A percentile compares a stretch with the other conserved stretches of the same genome.
These are phyloP conservation scores for Aegithalos caudatus DNA, from an alignment of 2,113 vertebrate species.

Conservation along the genomic window DNA sequence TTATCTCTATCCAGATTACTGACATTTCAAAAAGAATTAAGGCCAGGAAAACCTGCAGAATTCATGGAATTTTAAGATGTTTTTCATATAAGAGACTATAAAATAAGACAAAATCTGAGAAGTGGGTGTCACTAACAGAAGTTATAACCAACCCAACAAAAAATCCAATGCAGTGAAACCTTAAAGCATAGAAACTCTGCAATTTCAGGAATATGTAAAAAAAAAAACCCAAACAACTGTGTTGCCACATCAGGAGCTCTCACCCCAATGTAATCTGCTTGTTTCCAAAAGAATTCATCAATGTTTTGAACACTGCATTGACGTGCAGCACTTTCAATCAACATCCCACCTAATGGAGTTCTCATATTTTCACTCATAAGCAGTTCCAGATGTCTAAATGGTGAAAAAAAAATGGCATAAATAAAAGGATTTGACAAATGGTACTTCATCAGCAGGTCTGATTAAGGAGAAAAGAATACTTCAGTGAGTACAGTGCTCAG, in stretches of 20 bases:
- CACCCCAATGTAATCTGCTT: not conserved
- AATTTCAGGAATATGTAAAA: not conserved
- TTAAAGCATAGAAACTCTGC: rapidly evolving
- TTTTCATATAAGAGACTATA: not conserved
- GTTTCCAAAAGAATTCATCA: not conserved
- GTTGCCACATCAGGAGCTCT: not conserved
- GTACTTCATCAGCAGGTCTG: not conserved
- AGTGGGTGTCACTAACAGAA: not conserved
- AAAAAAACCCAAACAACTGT: not conserved
- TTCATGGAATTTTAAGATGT: not conserved
- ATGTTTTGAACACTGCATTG: not conserved
- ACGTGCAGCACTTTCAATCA: not conserved
- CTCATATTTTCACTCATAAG: not conserved
- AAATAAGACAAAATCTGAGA: not conserved
- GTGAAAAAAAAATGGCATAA: not conserved
- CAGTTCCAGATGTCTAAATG: not conserved
- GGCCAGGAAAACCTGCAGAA: not conserved
- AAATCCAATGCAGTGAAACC: not conserved
- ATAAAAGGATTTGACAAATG: not conserved
- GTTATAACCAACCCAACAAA: not conserved
- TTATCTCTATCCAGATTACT: not conserved
- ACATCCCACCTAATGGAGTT: not conserved
- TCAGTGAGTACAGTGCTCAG: not conserved
- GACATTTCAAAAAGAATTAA: not conserved
- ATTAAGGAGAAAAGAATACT: not conserved